Evolutionary conservation across 1,140 invertebrate species (phyloP), one percentile per base, ranked within the genome.

Genomic region (Venturia canescens): DNA sequence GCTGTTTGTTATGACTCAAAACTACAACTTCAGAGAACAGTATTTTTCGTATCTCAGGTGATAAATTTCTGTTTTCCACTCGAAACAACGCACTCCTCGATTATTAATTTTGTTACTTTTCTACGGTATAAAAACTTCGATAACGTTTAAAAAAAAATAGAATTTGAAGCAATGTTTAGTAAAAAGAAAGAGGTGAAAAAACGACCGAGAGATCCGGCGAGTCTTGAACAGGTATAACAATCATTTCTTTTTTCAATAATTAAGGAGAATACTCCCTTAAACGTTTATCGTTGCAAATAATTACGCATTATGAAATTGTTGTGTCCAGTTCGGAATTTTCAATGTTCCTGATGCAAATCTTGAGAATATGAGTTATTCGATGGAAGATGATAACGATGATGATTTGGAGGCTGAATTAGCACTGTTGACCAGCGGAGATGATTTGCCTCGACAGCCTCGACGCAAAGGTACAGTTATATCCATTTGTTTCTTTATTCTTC

Each of bases 331-430:
- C 93, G 96, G 96, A 16, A 92, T 97, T 80, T 93, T 96, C 86
- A 94, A 96, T 91, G 93, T 97, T 66, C 94, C 95, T 44, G 38
- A 44, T 71, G 93, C 94, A 79, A 92, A 93, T 82, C 92, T 95
- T 5, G 92, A 92, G 63, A 93, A 94, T 84, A 92, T 93, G 79
- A 75, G 48, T 67, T 83, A 82, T 29, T 77, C 75, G 1, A 44
- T 26, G 75, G 90, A 93, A 77, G 94, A 95, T 86, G 93, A 89
- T 0, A 93, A 94, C 88, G 96, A 98, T 87, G 95, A 95, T 80
- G 97, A 97, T 87, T 92, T 98, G 29, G 97, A 98, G 90, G 96
- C 96, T 27, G 97, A 98, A 90, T 90, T 98, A 72, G 93, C 95
- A 70, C 96, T 95, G 5, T 94, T 98, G 50, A 93, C 95, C 78